Evolutionary conservation across 2,888 invertebrate species (phyloP).

Genomic region (Patella caerulea): DNA sequence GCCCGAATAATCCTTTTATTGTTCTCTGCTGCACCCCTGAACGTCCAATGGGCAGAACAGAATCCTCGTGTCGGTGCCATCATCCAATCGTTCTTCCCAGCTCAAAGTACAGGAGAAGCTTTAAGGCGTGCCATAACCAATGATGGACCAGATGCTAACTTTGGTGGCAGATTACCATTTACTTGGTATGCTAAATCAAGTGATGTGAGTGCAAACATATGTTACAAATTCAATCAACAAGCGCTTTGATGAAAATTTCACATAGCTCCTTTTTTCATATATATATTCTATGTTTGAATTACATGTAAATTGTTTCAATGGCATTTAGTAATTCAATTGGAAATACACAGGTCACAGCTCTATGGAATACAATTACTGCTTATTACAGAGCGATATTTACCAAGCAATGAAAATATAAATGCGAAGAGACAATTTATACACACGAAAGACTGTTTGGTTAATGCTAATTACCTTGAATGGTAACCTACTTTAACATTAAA

Average conservation of each 20-base stretch:
- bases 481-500: not conserved
- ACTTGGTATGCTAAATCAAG: constrained; percentile 59
- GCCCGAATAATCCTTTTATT: constrained; percentile 54
- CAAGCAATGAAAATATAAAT: no score
- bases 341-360: no score
- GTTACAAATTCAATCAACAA: no score
- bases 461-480: no score
- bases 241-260: no score
- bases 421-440: no score
- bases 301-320: no score
- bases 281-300: no score
- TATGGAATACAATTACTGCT: no score
- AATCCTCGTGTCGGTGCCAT: constrained; percentile 48
- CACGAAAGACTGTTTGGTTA: no score
- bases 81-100: constrained; percentile 62
- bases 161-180: constrained; percentile 63
- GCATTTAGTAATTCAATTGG: no score
- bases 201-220: not conserved
- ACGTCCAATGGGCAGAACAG: constrained; percentile 58
- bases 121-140: constrained; percentile 52
- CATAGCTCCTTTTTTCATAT: no score
- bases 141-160: constrained; percentile 47
- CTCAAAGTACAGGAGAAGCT: constrained; percentile 64
- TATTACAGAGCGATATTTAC: not conserved
- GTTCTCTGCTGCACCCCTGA: constrained; percentile 65